These are phyloP conservation scores for Listronotus oregonensis DNA, from an alignment of 1,140 invertebrate species.

Conservation along the genomic window DNA sequence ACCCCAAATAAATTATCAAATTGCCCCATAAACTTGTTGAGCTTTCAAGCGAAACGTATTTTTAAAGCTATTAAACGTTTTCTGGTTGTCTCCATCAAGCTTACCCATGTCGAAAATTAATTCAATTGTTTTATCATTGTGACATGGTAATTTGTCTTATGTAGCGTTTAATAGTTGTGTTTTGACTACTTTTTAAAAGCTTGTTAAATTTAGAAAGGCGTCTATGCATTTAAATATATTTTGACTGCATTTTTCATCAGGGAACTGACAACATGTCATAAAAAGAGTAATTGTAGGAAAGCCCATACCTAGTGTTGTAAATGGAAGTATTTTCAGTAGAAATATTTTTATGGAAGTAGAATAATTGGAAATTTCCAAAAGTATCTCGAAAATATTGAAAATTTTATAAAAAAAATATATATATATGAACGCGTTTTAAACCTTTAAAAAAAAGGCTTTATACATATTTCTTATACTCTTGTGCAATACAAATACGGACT, in stretches of 20 bases:
- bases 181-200: constrained; percentile 1
- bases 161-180: constrained; percentile 37
- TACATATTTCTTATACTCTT: too few relatives aligned
- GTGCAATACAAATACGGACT: too few relatives aligned
- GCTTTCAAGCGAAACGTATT: constrained; percentile 43
- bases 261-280: too few relatives aligned
- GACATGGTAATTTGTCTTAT: constrained; percentile 24
- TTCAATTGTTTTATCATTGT: constrained; percentile 53
- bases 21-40: constrained; percentile 45
- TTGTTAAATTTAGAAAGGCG: neutral
- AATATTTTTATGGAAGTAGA: too few relatives aligned
- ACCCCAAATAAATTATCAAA: constrained; percentile 44
- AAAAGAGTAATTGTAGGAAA: too few relatives aligned
- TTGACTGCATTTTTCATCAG: neutral
- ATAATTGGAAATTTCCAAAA: too few relatives aligned
- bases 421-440: too few relatives aligned
- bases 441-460: too few relatives aligned
- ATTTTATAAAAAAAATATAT: too few relatives aligned
- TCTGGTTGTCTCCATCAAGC: constrained; percentile 41
- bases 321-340: too few relatives aligned
- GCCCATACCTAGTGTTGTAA: too few relatives aligned
- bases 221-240: neutral
- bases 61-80: constrained; percentile 32
- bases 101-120: constrained; percentile 56
- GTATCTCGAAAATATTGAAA: too few relatives aligned